Evolutionary conservation across 1,140 invertebrate species (phyloP).

Genomic region (Ridgeia piscesae): DNA sequence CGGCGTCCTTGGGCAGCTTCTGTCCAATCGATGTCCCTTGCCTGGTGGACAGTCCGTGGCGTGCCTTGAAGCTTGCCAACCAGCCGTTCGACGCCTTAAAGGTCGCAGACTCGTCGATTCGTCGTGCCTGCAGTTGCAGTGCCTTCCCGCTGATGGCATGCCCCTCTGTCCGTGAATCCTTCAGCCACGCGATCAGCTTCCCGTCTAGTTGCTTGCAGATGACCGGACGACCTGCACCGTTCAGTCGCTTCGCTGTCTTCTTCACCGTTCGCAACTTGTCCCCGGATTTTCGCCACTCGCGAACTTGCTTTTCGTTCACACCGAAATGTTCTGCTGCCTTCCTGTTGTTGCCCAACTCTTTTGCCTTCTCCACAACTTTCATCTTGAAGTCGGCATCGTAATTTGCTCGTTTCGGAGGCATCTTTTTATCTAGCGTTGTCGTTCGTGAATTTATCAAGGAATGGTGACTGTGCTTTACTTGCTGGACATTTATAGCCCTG

Average conservation of each 20-base stretch:
- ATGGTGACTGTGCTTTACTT: not conserved
- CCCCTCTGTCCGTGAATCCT: not conserved
- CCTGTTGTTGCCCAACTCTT: not conserved
- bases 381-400: not conserved
- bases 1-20: not conserved
- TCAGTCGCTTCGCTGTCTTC: too few relatives aligned
- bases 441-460: not conserved
- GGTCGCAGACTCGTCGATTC: not conserved
- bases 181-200: not conserved
- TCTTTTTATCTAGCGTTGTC: not conserved
- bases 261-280: too few relatives aligned
- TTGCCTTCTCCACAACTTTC: not conserved
- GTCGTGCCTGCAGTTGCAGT: not conserved
- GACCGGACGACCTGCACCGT: too few relatives aligned
- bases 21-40: not conserved
- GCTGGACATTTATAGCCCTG: not conserved
- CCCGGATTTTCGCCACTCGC: too few relatives aligned
- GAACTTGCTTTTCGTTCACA: not conserved
- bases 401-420: not conserved
- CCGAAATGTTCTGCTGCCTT: not conserved
- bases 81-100: not conserved
- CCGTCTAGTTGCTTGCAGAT: too few relatives aligned
- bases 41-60: not conserved
- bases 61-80: not conserved
- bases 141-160: not conserved